Percentiles rank a stretch among this genome's conserved stretches.
These are phyloP conservation scores for Vespertilio murinus DNA, from an alignment of 2,797 vertebrate genomes.

Conservation along the genomic window DNA sequence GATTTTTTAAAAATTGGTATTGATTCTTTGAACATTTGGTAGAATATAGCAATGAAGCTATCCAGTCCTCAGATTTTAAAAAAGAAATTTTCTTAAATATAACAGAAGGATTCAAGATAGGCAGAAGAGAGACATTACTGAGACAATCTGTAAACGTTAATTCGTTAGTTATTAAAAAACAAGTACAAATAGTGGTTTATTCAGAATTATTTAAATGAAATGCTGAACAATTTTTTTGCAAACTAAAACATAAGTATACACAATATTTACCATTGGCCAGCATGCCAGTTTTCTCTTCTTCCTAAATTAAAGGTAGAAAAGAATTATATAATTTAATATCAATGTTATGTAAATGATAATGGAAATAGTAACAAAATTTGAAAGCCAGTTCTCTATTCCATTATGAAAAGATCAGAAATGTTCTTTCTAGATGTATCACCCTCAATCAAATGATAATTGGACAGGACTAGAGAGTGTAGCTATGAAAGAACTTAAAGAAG, in stretches of 20 bases:
- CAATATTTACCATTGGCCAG: constrained; percentile 85
- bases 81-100: constrained; percentile 39
- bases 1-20: background rate
- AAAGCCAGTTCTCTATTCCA: background rate
- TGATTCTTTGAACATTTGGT: background rate
- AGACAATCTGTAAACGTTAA: constrained; percentile 20
- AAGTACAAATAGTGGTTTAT: background rate
- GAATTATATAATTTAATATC: background rate
- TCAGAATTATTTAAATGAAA: constrained; percentile 35
- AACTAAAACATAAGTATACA: constrained; percentile 40
- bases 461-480: background rate
- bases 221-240: background rate
- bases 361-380: background rate
- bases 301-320: constrained; percentile 75
- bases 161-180: constrained; percentile 40
- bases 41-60: background rate
- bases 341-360: background rate
- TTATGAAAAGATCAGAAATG: background rate
- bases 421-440: background rate
- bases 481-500: background rate
- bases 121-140: background rate
- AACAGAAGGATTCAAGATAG: background rate
- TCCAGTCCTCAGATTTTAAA: background rate
- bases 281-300: constrained; percentile 82
- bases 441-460: background rate